These are phyloP conservation scores for Pogonus chalceus DNA, from an alignment of 1,140 invertebrate genomes.

Conservation along the genomic window DNA sequence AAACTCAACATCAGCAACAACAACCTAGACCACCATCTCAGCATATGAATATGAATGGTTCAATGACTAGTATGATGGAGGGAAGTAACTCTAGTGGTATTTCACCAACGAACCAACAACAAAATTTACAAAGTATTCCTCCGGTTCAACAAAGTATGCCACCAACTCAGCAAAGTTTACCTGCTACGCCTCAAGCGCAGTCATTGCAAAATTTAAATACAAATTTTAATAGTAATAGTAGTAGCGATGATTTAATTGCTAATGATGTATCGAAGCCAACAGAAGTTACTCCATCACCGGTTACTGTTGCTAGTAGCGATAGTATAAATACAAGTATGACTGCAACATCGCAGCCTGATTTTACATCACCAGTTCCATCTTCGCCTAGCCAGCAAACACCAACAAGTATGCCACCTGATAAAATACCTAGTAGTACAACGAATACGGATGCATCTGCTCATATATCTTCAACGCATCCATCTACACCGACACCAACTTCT, in stretches of 20 bases:
- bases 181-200: conserved; percentile 17
- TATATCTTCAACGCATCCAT: conserved; percentile 32
- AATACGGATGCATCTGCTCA: conserved; percentile 26
- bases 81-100: conserved; percentile 20
- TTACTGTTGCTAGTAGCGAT: conserved; percentile 18
- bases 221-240: conserved; percentile 19
- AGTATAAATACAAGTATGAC: conserved; percentile 24
- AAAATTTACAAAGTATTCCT: too few relatives aligned
- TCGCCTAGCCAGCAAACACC: conserved; percentile 28
- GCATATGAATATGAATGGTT: conserved; percentile 28
- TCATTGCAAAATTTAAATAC: conserved; percentile 7
- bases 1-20: conserved; percentile 36
- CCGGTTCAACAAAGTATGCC: conserved; percentile 26
- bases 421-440: conserved; percentile 32
- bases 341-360: conserved; percentile 26
- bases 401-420: conserved; percentile 31
- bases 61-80: conserved; percentile 27
- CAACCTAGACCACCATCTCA: conserved; percentile 23
- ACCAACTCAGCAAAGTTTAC: conserved; percentile 25
- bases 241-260: conserved; percentile 22
- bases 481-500: conserved; percentile 33
- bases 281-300: conserved; percentile 13
- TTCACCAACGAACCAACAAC: conserved; percentile 3
- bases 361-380: conserved; percentile 16
- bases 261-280: conserved; percentile 14